Evolutionary conservation across 2,113 vertebrate species (phyloP).

Genomic region (Phrynosoma platyrhinos): DNA sequence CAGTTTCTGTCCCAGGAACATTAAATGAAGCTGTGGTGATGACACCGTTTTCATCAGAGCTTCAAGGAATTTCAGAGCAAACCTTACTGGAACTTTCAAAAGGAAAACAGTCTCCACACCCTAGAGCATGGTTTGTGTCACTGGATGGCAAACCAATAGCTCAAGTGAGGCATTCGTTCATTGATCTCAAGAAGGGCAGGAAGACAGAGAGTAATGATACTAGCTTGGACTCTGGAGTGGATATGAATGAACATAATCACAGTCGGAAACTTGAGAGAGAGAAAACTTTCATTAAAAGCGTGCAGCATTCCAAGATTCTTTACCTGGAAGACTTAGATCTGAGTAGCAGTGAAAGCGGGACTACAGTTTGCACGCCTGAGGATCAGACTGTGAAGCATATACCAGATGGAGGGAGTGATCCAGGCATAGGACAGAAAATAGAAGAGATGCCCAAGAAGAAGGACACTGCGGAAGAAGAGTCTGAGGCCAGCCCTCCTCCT

Average conservation of each 20-base stretch:
- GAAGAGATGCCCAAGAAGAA: conserved; percentile 71
- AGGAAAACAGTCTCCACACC: conserved; percentile 86
- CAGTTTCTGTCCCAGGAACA: conserved; percentile 93
- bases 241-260: conserved; percentile 93
- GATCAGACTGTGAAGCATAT: conserved; percentile 86
- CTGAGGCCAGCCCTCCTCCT: conserved; percentile 70
- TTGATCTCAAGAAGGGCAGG: conserved; percentile 88
- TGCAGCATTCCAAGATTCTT: conserved; percentile 82
- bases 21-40: conserved; percentile 92
- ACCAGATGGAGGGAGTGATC: conserved; percentile 78
- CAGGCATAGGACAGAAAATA: conserved; percentile 54
- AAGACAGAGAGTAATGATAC: conserved; percentile 93
- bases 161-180: conserved; percentile 94
- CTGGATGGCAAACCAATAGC: conserved; percentile 92
- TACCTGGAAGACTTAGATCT: conserved; percentile 90
- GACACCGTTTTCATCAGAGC: conserved; percentile 87
- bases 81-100: conserved; percentile 90
- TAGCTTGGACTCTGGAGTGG: conserved; percentile 95
- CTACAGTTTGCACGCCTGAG: conserved; percentile 89
- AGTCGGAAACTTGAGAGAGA: conserved; percentile 85
- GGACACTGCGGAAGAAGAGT: conserved; percentile 54
- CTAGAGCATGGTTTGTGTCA: conserved; percentile 96
- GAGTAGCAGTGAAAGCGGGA: conserved; percentile 94
- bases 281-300: conserved; percentile 84
- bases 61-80: conserved; percentile 95